Percentiles rank a stretch among this genome's conserved stretches.
These are phyloP conservation scores for Okapia johnstoni DNA, from an alignment of 2,113 vertebrate species.

Conservation along the genomic window DNA sequence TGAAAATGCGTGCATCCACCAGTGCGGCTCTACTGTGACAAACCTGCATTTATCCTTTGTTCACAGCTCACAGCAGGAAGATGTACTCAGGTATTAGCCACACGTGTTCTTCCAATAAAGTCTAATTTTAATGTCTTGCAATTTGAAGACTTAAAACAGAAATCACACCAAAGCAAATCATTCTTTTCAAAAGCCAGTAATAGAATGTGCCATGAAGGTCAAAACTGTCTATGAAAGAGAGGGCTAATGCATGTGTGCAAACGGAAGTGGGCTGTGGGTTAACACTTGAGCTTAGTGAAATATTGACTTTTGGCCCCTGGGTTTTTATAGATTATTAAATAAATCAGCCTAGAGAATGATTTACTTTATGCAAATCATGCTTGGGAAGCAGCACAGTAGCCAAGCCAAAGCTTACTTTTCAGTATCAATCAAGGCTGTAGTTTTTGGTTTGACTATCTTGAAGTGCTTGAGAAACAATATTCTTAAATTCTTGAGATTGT, in stretches of 20 bases:
- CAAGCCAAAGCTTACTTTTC: background rate
- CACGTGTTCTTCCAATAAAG: background rate
- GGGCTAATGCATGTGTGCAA: background rate
- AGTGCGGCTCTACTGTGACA: background rate
- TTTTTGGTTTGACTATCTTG: background rate
- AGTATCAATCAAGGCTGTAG: background rate
- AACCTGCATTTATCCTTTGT: background rate
- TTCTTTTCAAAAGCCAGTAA: conserved; percentile 28
- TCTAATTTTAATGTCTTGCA: conserved; percentile 38
- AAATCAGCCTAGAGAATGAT: conserved; percentile 2
- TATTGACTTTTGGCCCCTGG: conserved; percentile 2
- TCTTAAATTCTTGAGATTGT: background rate
- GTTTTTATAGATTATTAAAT: conserved; percentile 34
- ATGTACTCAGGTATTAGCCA: conserved; percentile 13
- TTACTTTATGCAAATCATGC: background rate
- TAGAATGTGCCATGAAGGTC: conserved; percentile 27
- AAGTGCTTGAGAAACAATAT: background rate
- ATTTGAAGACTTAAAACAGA: conserved; percentile 50
- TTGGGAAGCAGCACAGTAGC: background rate
- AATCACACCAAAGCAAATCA: conserved; percentile 18
- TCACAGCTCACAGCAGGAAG: background rate
- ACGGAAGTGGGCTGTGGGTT: background rate
- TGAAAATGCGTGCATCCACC: background rate
- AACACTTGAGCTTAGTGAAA: conserved; percentile 28
- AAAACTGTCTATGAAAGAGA: conserved; percentile 40